A percentile compares a stretch with the other conserved stretches of the same genome.
These are phyloP conservation scores for Drosophila equinoxialis DNA, from an alignment of 1,140 invertebrate species.

Conservation along the genomic window DNA sequence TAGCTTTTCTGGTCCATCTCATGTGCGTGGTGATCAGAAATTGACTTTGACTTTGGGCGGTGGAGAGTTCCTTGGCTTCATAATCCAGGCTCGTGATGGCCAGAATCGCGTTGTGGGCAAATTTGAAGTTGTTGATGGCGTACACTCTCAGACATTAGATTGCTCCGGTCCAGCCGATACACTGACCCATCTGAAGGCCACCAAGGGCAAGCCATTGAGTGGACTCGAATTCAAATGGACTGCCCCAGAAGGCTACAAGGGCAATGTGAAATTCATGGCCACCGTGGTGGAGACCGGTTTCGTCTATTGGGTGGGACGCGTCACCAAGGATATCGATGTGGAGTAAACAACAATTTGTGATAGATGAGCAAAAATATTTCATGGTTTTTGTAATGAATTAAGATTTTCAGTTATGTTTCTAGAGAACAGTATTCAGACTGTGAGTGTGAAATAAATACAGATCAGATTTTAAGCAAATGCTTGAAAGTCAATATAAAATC, in stretches of 20 bases:
- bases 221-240: slow-evolving; percentile 73
- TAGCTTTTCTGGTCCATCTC: slow-evolving; percentile 48
- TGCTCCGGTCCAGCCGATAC: slow-evolving; percentile 67
- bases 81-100: slow-evolving; percentile 73
- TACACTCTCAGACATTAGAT: slow-evolving; percentile 66
- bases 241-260: slow-evolving; percentile 76
- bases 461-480: slow-evolving; percentile 15
- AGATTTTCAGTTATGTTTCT: slow-evolving; percentile 9
- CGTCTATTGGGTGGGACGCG: slow-evolving; percentile 83
- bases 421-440: slow-evolving; percentile 61
- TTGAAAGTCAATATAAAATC: slow-evolving; percentile 12
- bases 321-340: slow-evolving; percentile 69
- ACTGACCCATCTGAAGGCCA: slow-evolving; percentile 79
- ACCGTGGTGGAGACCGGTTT: slow-evolving; percentile 83
- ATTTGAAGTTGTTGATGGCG: slow-evolving; percentile 61
- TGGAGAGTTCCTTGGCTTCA: slow-evolving; percentile 69
- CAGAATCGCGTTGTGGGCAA: slow-evolving; percentile 68
- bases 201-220: slow-evolving; percentile 60
- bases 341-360: slow-evolving; percentile 64
- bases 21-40: slow-evolving; percentile 51
- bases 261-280: slow-evolving; percentile 81
- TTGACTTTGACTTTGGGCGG: slow-evolving; percentile 63
- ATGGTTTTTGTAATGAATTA: slow-evolving; percentile 35
- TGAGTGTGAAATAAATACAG: slow-evolving; percentile 50
- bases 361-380: slow-evolving; percentile 41